Evolutionary conservation across 2,113 vertebrate genomes (phyloP), one percentile per base, ranked within the genome.

Genomic region (Vidua macroura): DNA sequence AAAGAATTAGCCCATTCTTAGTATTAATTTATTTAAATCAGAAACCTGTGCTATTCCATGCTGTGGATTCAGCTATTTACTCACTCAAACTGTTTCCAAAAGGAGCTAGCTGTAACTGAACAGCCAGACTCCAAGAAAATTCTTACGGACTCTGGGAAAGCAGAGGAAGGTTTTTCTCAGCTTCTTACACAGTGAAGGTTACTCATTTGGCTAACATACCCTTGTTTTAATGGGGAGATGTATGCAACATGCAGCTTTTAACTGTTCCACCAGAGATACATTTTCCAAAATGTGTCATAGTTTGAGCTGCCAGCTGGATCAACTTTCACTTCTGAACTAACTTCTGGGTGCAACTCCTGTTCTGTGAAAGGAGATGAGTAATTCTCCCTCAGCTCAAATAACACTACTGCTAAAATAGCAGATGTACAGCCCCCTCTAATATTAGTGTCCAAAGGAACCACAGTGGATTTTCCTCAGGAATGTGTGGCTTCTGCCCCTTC

Each of bases 401-500:
- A 72, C 64, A 39, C 63, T 49, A 53, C 55, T 77, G 70, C 49
- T 84, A 33, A 49, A 75, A 17, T 17, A 84, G 83, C 62, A 83
- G 41, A 39, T 75, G 53, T 83, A 75, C 73, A 89, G 75, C 58
- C 77, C 88, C 48, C 48, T 62, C 33, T 4, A 70, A 41, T 25
- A 44, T 33, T 48, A 33, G 43, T 1, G 14, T 81, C 80, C 90
- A 93, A 95, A 97, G 88, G 82, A 95, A 91, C 70, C 28, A 7
- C 81, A 79, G 10, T 73, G 49, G 91, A 75, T 96, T 94, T 93
- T 94, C 94, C 96, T 96, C 94, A 97, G 96, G 94, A 97, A 96
- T 2, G 0, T 1, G 48, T 90, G 95, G 89, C 86, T 95, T 95
- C 77, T 94, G 85, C 90, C 74, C 56, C 33, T 83, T 60, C 73